A percentile compares a stretch with the other conserved stretches of the same genome.
phyloP scores from a whole-genome alignment of 2,888 invertebrate genomes.

The Drosophila ustulata region DNA sequence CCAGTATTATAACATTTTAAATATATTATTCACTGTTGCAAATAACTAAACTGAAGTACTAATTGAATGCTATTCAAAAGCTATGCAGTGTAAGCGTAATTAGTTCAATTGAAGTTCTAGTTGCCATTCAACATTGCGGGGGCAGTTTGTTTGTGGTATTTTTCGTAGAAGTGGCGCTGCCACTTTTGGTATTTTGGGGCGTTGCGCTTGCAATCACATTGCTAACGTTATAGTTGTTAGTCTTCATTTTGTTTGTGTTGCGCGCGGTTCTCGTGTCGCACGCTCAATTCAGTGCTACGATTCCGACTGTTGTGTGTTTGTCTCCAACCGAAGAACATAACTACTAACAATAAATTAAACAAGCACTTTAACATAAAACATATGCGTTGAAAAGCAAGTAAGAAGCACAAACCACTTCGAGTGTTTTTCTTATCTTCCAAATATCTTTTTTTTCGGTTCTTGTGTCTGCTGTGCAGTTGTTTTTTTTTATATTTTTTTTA shows the following conservation, averaged over 20 bases:
- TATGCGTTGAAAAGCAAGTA: conserved; percentile 12
- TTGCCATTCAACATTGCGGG: background rate
- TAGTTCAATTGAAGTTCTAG: background rate
- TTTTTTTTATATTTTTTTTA: conserved; percentile 12
- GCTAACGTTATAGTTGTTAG: conserved; percentile 49
- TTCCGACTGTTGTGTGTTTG: conserved; percentile 29
- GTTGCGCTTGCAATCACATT: conserved; percentile 58
- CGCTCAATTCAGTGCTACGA: conserved; percentile 17
- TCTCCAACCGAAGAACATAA: conserved; percentile 35
- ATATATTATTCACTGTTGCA: background rate
- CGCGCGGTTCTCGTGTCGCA: conserved; percentile 44
- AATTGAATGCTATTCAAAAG: background rate
- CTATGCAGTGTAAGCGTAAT: background rate
- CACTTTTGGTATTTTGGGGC: conserved; percentile 53
- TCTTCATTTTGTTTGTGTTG: conserved; percentile 63
- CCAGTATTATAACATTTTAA: background rate
- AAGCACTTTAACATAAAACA: conserved; percentile 43
- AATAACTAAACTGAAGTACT: background rate
- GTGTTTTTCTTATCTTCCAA: conserved; percentile 15
- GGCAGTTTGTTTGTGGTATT: conserved; percentile 15
- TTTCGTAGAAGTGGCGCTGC: conserved; percentile 19
- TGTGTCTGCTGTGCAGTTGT: conserved; percentile 44
- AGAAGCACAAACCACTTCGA: conserved; percentile 17
- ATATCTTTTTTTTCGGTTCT: conserved; percentile 33
- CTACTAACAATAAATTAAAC: conserved; percentile 30